Percentiles rank a stretch among this genome's conserved stretches.
Evolutionary conservation across 2,797 vertebrate genomes (phyloP).

Genomic region (Microctenopoma lineatum): DNA sequence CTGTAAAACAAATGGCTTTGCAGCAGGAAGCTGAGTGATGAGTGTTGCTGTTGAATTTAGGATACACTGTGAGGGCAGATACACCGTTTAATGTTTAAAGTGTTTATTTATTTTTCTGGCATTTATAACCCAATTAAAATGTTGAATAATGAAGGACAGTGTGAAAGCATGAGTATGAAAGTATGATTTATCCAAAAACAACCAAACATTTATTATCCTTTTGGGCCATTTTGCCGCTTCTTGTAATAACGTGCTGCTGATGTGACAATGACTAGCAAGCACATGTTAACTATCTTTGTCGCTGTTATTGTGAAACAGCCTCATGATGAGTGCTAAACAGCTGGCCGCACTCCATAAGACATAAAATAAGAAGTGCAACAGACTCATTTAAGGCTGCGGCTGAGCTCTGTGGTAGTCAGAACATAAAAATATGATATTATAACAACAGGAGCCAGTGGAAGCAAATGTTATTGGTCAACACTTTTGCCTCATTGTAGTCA

Average conservation of each 20-base stretch:
- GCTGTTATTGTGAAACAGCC: slow-evolving; percentile 51
- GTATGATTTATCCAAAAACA: background rate
- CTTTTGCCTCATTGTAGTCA: slow-evolving; percentile 63
- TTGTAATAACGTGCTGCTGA: slow-evolving; percentile 12
- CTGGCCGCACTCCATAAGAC: slow-evolving; percentile 42
- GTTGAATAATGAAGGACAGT: background rate
- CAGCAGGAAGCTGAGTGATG: slow-evolving; percentile 33
- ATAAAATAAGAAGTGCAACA: slow-evolving; percentile 48
- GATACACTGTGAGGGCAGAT: slow-evolving; percentile 2
- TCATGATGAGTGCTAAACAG: slow-evolving; percentile 50
- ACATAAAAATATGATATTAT: slow-evolving; percentile 41
- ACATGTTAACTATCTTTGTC: slow-evolving; percentile 36
- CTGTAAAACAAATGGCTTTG: slow-evolving; percentile 41
- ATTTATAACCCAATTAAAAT: slow-evolving; percentile 22
- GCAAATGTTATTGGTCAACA: slow-evolving; percentile 48
- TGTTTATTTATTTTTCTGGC: slow-evolving; percentile 24
- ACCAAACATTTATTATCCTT: slow-evolving; percentile 30
- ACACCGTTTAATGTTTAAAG: slow-evolving; percentile 9
- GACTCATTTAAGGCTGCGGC: slow-evolving; percentile 28
- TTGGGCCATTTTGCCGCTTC: slow-evolving; percentile 10
- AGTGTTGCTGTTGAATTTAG: slow-evolving; percentile 15
- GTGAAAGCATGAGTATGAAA: too few relatives aligned
- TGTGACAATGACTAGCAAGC: background rate
- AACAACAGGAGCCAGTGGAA: slow-evolving; percentile 35
- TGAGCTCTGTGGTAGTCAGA: slow-evolving; percentile 26